Conservation (phyloP, 2,888 invertebrate genomes). For the Troides helena region DNA sequence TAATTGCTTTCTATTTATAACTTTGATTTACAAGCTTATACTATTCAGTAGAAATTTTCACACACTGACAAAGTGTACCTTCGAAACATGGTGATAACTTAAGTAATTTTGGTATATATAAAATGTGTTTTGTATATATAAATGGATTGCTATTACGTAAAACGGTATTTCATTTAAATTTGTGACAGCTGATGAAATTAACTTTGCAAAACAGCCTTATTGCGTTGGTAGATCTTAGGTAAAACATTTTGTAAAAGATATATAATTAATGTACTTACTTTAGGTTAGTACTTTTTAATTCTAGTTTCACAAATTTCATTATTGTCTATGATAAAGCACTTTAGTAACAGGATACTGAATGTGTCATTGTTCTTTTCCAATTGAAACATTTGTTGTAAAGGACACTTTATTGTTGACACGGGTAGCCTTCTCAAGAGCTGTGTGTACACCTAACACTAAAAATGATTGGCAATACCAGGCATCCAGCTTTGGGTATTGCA, state of each 20-base stretch:
- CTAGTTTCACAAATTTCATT: no score
- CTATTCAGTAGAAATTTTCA: no score
- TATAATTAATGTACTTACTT: no score
- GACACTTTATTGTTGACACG: conserved; percentile 37
- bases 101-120: conserved; percentile 55
- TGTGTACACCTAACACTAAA: conserved; percentile 64
- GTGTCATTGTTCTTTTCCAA: no score
- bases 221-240: no score
- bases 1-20: no score
- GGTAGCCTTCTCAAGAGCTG: conserved; percentile 67
- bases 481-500: conserved; percentile 85
- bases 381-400: neutral
- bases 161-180: conserved; percentile 72
- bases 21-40: no score
- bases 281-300: no score
- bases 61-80: neutral
- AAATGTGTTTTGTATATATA: conserved; percentile 57
- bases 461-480: conserved; percentile 59
- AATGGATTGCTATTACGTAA: conserved; percentile 85
- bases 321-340: no score
- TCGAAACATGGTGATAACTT: conserved; percentile 56
- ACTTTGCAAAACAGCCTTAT: no score
- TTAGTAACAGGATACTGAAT: no score
- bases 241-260: no score
- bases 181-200: neutral